phyloP scores from a whole-genome alignment of 2,113 vertebrate genomes.

The Lepisosteus osseus region DNA sequence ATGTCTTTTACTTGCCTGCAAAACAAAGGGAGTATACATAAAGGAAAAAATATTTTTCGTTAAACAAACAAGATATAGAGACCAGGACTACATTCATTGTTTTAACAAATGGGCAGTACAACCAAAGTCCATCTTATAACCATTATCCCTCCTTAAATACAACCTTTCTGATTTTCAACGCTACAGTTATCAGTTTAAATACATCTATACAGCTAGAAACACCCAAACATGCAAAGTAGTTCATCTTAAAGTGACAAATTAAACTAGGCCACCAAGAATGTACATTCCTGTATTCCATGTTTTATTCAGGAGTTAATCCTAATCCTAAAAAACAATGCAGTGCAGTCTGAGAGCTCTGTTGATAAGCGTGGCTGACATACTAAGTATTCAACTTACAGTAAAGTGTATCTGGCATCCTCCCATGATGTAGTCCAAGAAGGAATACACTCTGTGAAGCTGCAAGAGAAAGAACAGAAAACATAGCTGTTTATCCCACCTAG shows the following conservation, averaged over 20 bases:
- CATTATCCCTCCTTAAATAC: too few relatives aligned
- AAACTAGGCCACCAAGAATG: neutral
- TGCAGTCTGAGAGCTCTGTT: neutral
- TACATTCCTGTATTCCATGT: neutral
- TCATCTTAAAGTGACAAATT: neutral
- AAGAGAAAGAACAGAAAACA: slow-evolving; percentile 18
- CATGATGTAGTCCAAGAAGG: slow-evolving; percentile 96
- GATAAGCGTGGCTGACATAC: slow-evolving; percentile 18
- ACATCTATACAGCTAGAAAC: neutral
- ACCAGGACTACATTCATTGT: too few relatives aligned
- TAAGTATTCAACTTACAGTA: slow-evolving; percentile 71
- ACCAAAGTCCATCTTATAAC: too few relatives aligned
- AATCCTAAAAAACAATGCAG: slow-evolving; percentile 8
- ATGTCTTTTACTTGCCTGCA: too few relatives aligned
- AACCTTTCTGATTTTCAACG: too few relatives aligned
- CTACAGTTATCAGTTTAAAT: neutral
- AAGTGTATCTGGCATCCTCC: slow-evolving; percentile 97
- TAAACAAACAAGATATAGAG: too few relatives aligned
- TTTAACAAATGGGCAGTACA: too few relatives aligned
- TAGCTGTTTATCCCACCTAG: too few relatives aligned
- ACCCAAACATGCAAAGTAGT: too few relatives aligned
- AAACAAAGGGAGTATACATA: too few relatives aligned
- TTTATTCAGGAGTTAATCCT: neutral
- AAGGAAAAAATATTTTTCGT: too few relatives aligned
- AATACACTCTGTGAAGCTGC: slow-evolving; percentile 90